Evolutionary conservation across 2,113 vertebrate genomes (phyloP).

Genomic region (Pseudorhombus dupliciocellatus): DNA sequence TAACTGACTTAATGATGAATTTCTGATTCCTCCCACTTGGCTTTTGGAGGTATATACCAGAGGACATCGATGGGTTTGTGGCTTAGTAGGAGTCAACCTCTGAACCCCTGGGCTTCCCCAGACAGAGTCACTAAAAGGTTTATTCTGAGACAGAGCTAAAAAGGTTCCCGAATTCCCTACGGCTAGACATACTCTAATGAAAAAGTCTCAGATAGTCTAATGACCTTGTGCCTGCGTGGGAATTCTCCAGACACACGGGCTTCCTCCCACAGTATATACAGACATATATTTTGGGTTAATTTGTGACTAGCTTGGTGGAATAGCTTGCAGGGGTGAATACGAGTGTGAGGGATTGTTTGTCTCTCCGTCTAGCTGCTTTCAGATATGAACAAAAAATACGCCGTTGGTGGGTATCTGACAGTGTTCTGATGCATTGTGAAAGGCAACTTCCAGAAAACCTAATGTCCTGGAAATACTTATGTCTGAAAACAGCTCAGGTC

Average conservation of each 20-base stretch:
- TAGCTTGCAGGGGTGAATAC: too few relatives aligned
- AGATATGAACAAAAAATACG: too few relatives aligned
- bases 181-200: not conserved
- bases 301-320: not conserved
- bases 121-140: conserved; percentile 22
- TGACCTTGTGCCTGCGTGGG: not conserved
- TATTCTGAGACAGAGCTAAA: conserved; percentile 12
- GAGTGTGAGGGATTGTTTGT: too few relatives aligned
- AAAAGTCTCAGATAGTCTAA: not conserved
- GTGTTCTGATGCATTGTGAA: too few relatives aligned
- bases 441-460: too few relatives aligned
- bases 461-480: too few relatives aligned
- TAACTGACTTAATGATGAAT: conserved; percentile 31
- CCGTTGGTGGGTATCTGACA: too few relatives aligned
- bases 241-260: not conserved
- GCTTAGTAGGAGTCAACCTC: not conserved
- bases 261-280: not conserved
- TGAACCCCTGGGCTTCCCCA: conserved; percentile 29
- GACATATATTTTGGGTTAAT: not conserved
- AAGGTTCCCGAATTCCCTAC: conserved; percentile 9
- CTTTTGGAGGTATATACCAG: not conserved
- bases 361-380: too few relatives aligned
- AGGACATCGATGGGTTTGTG: conserved; percentile 1
- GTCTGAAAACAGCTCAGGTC: too few relatives aligned
- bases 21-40: conserved; percentile 42